Evolutionary conservation across 2,113 vertebrate genomes (phyloP).

Genomic region (Leptocoma aspasia): DNA sequence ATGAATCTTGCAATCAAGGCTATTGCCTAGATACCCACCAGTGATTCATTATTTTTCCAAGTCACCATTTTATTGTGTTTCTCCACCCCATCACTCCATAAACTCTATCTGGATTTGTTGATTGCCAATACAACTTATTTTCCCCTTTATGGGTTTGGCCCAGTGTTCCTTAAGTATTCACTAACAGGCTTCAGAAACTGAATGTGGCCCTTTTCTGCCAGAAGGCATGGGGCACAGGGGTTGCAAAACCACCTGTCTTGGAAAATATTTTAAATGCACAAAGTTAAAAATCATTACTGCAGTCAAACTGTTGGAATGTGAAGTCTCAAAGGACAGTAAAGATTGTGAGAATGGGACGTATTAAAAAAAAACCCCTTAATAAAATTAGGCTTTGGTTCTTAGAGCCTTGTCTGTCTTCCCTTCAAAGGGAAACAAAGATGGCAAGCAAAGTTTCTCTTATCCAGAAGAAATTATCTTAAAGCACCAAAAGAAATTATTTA

Average conservation of each 20-base stretch:
- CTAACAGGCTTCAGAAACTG: background rate
- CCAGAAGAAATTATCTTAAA: background rate
- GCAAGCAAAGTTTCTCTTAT: background rate
- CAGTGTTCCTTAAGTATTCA: background rate
- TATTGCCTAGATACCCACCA: slow-evolving; percentile 49
- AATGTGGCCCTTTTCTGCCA: background rate
- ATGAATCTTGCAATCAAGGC: slow-evolving; percentile 1
- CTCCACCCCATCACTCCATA: slow-evolving; percentile 50
- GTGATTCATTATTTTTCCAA: slow-evolving; percentile 55
- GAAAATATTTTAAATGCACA: background rate
- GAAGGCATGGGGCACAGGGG: background rate
- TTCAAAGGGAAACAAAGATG: background rate
- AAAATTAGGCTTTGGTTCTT: background rate
- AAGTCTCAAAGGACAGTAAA: background rate
- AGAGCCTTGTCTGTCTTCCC: background rate
- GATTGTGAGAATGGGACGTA: background rate
- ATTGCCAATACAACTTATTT: slow-evolving; percentile 24
- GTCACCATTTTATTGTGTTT: slow-evolving; percentile 45
- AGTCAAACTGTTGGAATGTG: background rate
- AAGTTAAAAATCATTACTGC: background rate
- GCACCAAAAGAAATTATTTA: background rate
- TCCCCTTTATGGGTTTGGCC: background rate
- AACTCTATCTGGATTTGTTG: slow-evolving; percentile 35
- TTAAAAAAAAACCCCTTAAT: background rate
- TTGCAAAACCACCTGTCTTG: slow-evolving; percentile 26